Evolutionary conservation across 2,888 invertebrate genomes (phyloP), one percentile per base, ranked within the genome.

Genomic region (Spodoptera littoralis): DNA sequence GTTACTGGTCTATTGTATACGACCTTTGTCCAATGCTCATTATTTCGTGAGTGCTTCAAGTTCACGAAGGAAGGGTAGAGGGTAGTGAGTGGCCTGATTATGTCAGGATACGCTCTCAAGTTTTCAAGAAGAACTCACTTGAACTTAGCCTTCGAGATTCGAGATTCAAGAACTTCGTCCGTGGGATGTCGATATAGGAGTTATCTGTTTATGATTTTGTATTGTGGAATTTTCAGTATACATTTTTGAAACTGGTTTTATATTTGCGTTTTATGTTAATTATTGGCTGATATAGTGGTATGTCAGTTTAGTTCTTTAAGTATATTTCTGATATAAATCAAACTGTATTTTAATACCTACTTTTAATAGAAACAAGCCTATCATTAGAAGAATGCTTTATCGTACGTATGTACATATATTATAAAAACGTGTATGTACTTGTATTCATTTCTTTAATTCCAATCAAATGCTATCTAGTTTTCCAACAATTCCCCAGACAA

Each of bases 21-120:
- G 56, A 62, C 50, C 56, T 75, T 68, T 60, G 65, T 75, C 65
- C 65, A 49, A 30, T 53, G n/a, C 47, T 51, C 54, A 69, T 74
- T 70, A 73, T 68, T 43, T 48, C 9, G 47, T 57, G 57, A 53
- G 46, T 46, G 48, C 43, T 50, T 42, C 46, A 12, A 45, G 44
- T 51, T 50, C 55, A 55, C 48, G 45, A 30, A 22, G 11, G 44
- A 51, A 9, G 30, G 55, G n/a, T 70, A 46, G 36, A 9, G 30
- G 55, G n/a, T 70, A 46, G 36, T 55, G 24, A 56, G 30, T 49
- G 52, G 42, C 22, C 11, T 62, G 18, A 8, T 59, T 50, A 27
- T 44, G 43, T n/a, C 46, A 22, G 24, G 1, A 3, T 0, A 11
- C 13, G 3, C 11, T 22, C 4, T n/a, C 18, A 11, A 1, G 11